Evolutionary conservation across 2,888 invertebrate species (phyloP).

Genomic region (Hololepta plana): DNA sequence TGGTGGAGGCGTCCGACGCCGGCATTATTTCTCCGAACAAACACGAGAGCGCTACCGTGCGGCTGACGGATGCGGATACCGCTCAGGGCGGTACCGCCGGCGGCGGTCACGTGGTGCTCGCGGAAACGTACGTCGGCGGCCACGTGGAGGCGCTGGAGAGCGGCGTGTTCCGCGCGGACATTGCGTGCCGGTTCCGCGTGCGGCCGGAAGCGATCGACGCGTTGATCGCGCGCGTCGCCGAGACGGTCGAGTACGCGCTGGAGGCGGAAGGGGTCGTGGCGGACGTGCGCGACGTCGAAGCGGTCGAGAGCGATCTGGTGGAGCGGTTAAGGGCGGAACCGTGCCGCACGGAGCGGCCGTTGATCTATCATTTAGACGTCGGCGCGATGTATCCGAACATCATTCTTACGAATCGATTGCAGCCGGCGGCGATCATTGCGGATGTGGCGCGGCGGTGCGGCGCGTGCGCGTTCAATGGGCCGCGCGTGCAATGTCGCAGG

Average conservation of each 20-base stretch:
- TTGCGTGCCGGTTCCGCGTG: slow-evolving; percentile 79
- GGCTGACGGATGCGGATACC: slow-evolving; percentile 73
- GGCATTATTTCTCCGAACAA: slow-evolving; percentile 97
- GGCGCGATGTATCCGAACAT: slow-evolving; percentile 99
- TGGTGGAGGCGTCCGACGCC: slow-evolving; percentile 95
- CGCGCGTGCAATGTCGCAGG: slow-evolving; percentile 78
- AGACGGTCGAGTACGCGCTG: slow-evolving; percentile 74
- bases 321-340: no score
- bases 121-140: slow-evolving; percentile 97
- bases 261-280: slow-evolving; percentile 89
- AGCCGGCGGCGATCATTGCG: slow-evolving; percentile 90
- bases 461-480: slow-evolving; percentile 87
- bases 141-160: slow-evolving; percentile 98
- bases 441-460: slow-evolving; percentile 86
- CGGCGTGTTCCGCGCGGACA: slow-evolving; percentile 92
- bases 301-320: no score
- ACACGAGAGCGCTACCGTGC: slow-evolving; percentile 68
- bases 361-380: slow-evolving; percentile 97
- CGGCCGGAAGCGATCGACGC: slow-evolving; percentile 65
- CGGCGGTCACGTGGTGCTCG: slow-evolving; percentile 90
- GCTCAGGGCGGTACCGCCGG: no score
- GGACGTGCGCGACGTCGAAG: no score
- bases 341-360: slow-evolving; percentile 76
- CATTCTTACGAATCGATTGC: slow-evolving; percentile 92
- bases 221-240: slow-evolving; percentile 59